phyloP scores from a whole-genome alignment of 2,888 invertebrate species.

The Lamellibrachia satsuma region DNA sequence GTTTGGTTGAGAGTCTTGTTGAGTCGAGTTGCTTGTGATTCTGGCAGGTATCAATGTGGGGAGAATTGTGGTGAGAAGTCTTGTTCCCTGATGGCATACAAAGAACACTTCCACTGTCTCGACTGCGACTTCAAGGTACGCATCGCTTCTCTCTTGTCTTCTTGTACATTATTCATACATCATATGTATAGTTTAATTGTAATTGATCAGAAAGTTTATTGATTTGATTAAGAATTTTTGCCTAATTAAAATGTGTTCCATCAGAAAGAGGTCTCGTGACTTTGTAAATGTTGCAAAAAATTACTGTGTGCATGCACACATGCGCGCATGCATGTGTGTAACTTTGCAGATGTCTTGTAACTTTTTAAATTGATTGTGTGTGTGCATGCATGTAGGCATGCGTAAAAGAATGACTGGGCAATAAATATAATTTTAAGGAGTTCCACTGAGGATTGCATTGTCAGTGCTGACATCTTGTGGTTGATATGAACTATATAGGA shows the following conservation, averaged over 20 bases:
- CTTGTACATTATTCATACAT: neutral
- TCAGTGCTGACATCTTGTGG: constrained; percentile 6
- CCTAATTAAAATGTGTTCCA: neutral
- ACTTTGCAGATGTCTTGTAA: no score
- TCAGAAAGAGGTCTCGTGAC: neutral
- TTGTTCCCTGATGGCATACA: constrained; percentile 87
- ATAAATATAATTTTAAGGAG: neutral
- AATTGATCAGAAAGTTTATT: neutral
- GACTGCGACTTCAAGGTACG: constrained; percentile 76
- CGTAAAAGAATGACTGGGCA: no score
- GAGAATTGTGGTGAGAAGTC: constrained; percentile 84
- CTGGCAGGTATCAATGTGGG: constrained; percentile 75
- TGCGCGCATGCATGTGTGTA: neutral
- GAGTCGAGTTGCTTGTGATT: neutral
- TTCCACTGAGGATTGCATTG: neutral
- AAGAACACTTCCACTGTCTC: constrained; percentile 94
- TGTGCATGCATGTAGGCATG: neutral
- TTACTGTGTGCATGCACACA: neutral
- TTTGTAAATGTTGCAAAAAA: neutral
- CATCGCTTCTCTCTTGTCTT: neutral
- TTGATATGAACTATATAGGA: neutral
- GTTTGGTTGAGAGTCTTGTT: no score
- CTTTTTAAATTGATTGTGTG: no score
- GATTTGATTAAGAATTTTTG: neutral
- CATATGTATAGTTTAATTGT: neutral